Evolutionary conservation across 2,113 vertebrate species (phyloP).

Genomic region (Anolis sagrei): DNA sequence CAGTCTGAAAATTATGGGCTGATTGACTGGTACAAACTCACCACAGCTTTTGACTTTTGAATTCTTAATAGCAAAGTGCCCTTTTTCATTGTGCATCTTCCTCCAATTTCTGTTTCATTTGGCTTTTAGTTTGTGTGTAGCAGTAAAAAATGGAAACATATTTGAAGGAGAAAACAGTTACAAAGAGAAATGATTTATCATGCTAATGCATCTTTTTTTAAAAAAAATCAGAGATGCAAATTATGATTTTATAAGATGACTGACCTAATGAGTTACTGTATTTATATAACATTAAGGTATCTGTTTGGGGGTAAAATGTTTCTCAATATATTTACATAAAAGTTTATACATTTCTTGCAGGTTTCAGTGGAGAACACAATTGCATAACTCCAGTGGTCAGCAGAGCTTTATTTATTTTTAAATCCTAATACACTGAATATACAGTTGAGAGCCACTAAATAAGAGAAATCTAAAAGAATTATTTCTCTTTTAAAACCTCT

Average conservation of each 20-base stretch:
- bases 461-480: constrained; percentile 48
- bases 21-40: constrained; percentile 68
- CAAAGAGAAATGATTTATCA: constrained; percentile 83
- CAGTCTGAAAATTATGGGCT: constrained; percentile 73
- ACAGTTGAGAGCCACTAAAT: constrained; percentile 82
- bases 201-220: constrained; percentile 84
- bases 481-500: constrained; percentile 32
- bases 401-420: constrained; percentile 59
- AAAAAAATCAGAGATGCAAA: constrained; percentile 71
- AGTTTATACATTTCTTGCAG: constrained; percentile 98
- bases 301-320: constrained; percentile 92
- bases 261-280: constrained; percentile 83
- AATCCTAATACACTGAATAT: constrained; percentile 73
- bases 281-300: constrained; percentile 97
- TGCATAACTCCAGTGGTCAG: constrained; percentile 73
- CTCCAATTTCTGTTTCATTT: constrained; percentile 66
- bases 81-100: constrained; percentile 69
- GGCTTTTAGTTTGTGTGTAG: constrained; percentile 73
- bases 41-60: constrained; percentile 60
- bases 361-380: constrained; percentile 88
- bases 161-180: constrained; percentile 78
- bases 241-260: constrained; percentile 84
- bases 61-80: constrained; percentile 43
- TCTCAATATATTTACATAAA: constrained; percentile 93
- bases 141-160: constrained; percentile 75